phyloP scores from a whole-genome alignment of 2,888 invertebrate genomes.

The Agrotis exclamationis region DNA sequence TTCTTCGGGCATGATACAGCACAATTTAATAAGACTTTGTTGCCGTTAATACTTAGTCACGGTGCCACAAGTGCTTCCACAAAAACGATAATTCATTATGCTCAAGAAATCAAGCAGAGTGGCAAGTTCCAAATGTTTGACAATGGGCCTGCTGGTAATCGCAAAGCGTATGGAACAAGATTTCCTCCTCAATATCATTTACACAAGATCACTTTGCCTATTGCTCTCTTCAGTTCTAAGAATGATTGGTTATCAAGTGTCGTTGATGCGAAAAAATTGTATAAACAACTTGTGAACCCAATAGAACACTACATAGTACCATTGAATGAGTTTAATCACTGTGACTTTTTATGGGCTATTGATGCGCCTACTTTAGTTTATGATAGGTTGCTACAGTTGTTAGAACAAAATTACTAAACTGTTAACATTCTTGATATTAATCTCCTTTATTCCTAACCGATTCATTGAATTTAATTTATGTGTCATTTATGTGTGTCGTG shows the following conservation, averaged over 20 bases:
- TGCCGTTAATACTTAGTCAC: constrained; percentile 93
- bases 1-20: constrained; percentile 93
- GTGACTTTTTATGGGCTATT: constrained; percentile 93
- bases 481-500: too few species aligned
- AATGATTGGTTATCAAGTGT: constrained; percentile 94
- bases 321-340: constrained; percentile 93
- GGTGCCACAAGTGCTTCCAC: constrained; percentile 94
- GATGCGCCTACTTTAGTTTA: constrained; percentile 92
- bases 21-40: constrained; percentile 93
- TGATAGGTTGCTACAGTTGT: constrained; percentile 83
- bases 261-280: constrained; percentile 91
- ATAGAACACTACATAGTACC: constrained; percentile 92
- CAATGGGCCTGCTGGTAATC: constrained; percentile 92
- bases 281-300: constrained; percentile 88
- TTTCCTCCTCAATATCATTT: constrained; percentile 92
- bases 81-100: constrained; percentile 93
- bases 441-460: not conserved
- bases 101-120: constrained; percentile 90
- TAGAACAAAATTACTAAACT: constrained; percentile 78
- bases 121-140: constrained; percentile 93
- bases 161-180: constrained; percentile 89
- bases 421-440: constrained; percentile 10
- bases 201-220: constrained; percentile 92
- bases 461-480: too few species aligned
- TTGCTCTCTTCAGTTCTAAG: constrained; percentile 92